Conservation (phyloP, 2,888 invertebrate genomes). For the Hirtodrosophila alboralis region DNA sequence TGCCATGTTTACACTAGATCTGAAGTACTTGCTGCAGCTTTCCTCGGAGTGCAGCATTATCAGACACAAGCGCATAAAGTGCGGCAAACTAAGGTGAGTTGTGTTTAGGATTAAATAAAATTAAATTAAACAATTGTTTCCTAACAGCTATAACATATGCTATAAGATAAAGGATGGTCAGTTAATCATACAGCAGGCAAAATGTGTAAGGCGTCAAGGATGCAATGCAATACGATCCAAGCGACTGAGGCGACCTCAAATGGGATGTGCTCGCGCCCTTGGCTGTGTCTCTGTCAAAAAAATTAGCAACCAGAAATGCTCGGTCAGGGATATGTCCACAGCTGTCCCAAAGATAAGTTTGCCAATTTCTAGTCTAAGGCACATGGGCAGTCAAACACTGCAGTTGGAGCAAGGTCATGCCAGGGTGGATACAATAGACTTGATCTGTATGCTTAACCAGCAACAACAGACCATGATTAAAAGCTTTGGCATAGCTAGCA, state of each 20-base stretch:
- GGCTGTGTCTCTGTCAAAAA: not conserved
- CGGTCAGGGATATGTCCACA: too few species aligned
- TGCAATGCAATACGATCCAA: not conserved
- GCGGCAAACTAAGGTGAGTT: slow-evolving; percentile 45
- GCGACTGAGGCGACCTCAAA: not conserved
- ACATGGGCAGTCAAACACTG: slow-evolving; percentile 5
- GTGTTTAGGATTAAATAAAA: too few species aligned
- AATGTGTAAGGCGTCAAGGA: not conserved
- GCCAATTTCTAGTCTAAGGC: not conserved
- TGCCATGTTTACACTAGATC: slow-evolving; percentile 40
- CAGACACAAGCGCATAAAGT: slow-evolving; percentile 32
- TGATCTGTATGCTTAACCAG: not conserved
- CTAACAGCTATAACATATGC: slow-evolving; percentile 40
- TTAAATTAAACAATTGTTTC: not conserved
- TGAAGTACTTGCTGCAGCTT: slow-evolving; percentile 35
- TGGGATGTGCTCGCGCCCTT: too few species aligned
- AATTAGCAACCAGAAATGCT: slow-evolving; percentile 2
- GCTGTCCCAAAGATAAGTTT: too few species aligned
- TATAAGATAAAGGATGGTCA: slow-evolving; percentile 26
- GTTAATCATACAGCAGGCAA: slow-evolving; percentile 29
- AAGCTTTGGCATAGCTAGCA: not conserved
- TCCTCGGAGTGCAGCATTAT: not conserved
- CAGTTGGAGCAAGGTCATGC: not conserved
- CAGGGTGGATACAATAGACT: slow-evolving; percentile 41
- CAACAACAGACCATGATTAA: slow-evolving; percentile 52